phyloP scores from a whole-genome alignment of 2,888 invertebrate species.

The Lithophane socia region DNA sequence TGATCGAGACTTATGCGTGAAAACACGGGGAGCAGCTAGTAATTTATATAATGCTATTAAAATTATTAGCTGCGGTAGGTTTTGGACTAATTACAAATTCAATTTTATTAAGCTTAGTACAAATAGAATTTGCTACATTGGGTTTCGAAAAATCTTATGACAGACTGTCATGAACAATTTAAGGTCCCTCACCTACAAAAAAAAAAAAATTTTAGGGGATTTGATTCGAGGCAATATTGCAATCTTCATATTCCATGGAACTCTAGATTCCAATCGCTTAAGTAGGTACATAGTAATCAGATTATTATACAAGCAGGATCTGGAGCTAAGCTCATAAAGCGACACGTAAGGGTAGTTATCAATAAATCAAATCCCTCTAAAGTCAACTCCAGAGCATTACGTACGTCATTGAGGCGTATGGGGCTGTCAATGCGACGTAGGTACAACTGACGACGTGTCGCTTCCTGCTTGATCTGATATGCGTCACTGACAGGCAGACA shows the following conservation, averaged over 20 bases:
- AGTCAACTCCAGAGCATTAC: constrained; percentile 32
- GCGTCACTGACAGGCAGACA: constrained; percentile 71
- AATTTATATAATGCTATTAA: neutral
- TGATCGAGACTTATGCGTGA: no score
- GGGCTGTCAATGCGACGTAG: constrained; percentile 58
- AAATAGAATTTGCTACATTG: no score
- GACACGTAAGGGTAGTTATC: neutral
- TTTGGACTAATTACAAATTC: neutral
- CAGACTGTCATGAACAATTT: neutral
- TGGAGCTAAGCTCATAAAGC: neutral
- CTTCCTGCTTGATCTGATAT: constrained; percentile 77
- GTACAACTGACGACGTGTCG: constrained; percentile 71
- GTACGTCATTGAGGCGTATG: constrained; percentile 37
- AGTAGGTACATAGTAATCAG: neutral
- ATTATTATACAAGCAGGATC: neutral
- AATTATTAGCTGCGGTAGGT: neutral
- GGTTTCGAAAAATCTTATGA: neutral
- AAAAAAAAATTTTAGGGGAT: no score
- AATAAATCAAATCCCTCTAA: constrained; percentile 49
- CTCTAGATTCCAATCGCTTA: neutral
- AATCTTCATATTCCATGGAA: neutral
- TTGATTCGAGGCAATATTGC: no score
- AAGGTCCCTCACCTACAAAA: no score
- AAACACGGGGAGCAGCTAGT: no score
- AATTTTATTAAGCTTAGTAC: neutral